A percentile compares a stretch with the other conserved stretches of the same genome.
These are phyloP conservation scores for Bos indicus DNA, from an alignment of 2,113 vertebrate genomes.

Conservation along the genomic window DNA sequence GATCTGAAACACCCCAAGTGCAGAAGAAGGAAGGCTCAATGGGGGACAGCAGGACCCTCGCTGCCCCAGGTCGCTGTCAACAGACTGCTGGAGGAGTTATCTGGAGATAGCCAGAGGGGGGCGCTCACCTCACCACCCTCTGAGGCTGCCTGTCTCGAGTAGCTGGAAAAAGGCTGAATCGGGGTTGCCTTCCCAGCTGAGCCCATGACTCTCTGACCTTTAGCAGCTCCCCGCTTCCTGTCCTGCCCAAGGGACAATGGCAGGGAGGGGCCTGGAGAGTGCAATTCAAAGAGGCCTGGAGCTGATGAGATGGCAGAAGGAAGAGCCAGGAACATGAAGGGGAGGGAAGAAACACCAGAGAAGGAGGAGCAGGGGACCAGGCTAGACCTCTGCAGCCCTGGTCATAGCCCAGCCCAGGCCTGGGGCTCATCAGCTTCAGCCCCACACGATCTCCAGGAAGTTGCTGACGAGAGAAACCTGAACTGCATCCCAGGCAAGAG, in stretches of 20 bases:
- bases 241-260: neutral
- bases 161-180: neutral
- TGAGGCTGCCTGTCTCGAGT: neutral
- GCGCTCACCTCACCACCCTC: neutral
- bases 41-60: rapidly evolving
- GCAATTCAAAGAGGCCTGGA: neutral
- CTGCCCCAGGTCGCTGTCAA: neutral
- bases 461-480: neutral
- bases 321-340: neutral
- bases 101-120: neutral
- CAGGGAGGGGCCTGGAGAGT: neutral
- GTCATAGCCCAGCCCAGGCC: neutral
- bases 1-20: neutral
- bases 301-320: neutral
- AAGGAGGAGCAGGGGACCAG: neutral
- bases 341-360: neutral
- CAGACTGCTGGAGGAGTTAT: neutral
- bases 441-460: neutral
- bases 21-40: neutral
- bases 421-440: neutral
- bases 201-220: neutral
- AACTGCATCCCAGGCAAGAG: neutral
- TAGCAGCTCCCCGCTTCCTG: neutral
- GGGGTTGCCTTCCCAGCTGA: neutral
- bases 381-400: neutral